Percentiles rank a stretch among this genome's conserved stretches.
Conservation (phyloP, 1,140 invertebrate species). For the Hormaphis cornu region DNA sequence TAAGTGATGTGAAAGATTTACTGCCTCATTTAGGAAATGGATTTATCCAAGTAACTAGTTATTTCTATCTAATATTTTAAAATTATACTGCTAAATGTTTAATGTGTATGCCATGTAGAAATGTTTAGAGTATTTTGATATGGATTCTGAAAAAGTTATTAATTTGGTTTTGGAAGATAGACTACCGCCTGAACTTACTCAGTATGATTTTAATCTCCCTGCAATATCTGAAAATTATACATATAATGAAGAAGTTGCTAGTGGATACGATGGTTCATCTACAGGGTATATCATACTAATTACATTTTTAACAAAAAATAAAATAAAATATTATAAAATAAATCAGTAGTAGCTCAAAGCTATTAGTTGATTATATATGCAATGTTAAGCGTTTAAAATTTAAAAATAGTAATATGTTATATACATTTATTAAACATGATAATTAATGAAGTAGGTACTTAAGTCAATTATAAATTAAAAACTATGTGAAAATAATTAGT, state of each 20-base stretch:
- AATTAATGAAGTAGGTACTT: too few relatives aligned
- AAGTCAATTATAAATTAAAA: too few relatives aligned
- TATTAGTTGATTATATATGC: too few relatives aligned
- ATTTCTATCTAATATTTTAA: neutral
- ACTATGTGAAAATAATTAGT: too few relatives aligned
- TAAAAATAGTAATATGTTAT: too few relatives aligned
- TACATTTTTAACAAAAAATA: neutral
- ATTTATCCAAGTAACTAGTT: slow-evolving; percentile 5
- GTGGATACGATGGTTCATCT: neutral
- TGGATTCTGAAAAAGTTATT: slow-evolving; percentile 27
- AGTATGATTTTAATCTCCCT: neutral
- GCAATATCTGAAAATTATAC: neutral
- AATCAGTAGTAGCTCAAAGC: too few relatives aligned
- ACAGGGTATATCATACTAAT: neutral
- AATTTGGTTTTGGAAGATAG: slow-evolving; percentile 18
- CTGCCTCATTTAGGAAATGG: slow-evolving; percentile 10
- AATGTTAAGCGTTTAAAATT: too few relatives aligned
- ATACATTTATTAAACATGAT: too few relatives aligned
- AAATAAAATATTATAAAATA: too few relatives aligned
- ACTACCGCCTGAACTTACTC: neutral
- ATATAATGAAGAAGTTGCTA: neutral
- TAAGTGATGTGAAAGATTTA: slow-evolving; percentile 26
- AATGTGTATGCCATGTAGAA: neutral
- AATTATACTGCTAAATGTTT: neutral
- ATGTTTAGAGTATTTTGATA: slow-evolving; percentile 26